A percentile compares a stretch with the other conserved stretches of the same genome.
Conservation (phyloP, 2,797 vertebrate species). For the Spinus pinus region DNA sequence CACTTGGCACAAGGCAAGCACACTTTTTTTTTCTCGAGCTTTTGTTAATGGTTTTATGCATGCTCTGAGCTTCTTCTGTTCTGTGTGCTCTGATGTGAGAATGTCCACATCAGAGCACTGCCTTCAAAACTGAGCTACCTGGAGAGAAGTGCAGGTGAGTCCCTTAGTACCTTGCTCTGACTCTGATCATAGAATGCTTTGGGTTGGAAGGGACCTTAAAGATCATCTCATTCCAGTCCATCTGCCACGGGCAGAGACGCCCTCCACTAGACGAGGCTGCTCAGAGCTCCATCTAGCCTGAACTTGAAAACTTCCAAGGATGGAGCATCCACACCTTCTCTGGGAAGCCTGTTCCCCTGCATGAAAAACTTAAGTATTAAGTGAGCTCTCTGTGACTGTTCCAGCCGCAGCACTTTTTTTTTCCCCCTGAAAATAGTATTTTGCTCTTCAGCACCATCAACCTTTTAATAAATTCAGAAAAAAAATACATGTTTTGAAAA, state of each 20-base stretch:
- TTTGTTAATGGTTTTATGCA: background rate
- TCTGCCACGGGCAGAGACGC: background rate
- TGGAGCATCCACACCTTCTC: background rate
- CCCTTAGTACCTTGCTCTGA: background rate
- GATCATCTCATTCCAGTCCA: background rate
- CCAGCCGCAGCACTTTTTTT: background rate
- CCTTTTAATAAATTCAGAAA: background rate
- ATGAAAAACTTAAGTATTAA: background rate
- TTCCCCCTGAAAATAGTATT: background rate
- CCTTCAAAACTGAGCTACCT: background rate
- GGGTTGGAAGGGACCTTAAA: background rate
- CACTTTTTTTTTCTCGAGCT: background rate
- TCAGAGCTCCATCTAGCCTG: background rate
- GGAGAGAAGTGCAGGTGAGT: background rate
- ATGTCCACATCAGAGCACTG: background rate
- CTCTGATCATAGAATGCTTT: background rate
- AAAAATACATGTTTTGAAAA: background rate
- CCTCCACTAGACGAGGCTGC: background rate
- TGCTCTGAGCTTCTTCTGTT: background rate
- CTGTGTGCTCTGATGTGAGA: accelerated
- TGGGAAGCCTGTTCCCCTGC: background rate
- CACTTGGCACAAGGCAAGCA: background rate
- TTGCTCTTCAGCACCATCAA: background rate
- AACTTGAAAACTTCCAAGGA: background rate
- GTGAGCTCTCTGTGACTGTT: background rate